phyloP scores from a whole-genome alignment of 2,113 vertebrate species.

The Xyrauchen texanus region DNA sequence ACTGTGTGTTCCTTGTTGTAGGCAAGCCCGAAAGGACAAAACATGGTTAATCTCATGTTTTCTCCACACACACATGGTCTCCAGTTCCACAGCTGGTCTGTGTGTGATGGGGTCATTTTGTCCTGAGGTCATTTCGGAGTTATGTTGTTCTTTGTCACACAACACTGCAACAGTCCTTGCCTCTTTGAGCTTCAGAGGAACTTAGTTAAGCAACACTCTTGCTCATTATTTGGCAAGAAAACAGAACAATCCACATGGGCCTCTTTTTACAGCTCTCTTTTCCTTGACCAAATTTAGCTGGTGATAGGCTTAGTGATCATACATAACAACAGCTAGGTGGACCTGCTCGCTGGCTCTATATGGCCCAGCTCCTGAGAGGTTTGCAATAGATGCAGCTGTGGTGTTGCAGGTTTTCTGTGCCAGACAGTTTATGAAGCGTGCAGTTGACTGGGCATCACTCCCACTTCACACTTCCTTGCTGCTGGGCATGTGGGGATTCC shows the following conservation, averaged over 20 bases:
- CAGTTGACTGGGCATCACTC: slow-evolving; percentile 9
- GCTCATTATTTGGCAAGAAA: too few species aligned
- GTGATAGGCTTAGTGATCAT: neutral
- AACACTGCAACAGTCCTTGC: slow-evolving; percentile 7
- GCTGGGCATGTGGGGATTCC: slow-evolving; percentile 4
- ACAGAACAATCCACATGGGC: neutral
- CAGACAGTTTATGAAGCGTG: slow-evolving; percentile 16
- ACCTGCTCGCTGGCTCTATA: neutral
- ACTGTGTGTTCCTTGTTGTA: slow-evolving; percentile 19
- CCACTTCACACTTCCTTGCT: slow-evolving; percentile 1
- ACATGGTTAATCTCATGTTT: slow-evolving; percentile 10
- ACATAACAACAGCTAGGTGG: neutral
- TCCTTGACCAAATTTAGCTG: neutral
- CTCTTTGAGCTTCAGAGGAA: slow-evolving; percentile 12
- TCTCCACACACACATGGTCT: slow-evolving; percentile 11
- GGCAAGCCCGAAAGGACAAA: neutral
- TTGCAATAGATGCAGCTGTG: slow-evolving; percentile 24
- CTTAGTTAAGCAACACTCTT: slow-evolving; percentile 9
- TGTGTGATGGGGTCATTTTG: neutral
- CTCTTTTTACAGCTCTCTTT: slow-evolving; percentile 9
- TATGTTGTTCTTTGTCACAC: slow-evolving; percentile 33
- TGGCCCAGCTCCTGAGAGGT: neutral
- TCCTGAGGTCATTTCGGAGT: slow-evolving; percentile 33
- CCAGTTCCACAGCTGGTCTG: slow-evolving; percentile 27
- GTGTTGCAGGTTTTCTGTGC: neutral